phyloP scores from a whole-genome alignment of 2,888 invertebrate genomes.

The Tanytarsus gracilentus region DNA sequence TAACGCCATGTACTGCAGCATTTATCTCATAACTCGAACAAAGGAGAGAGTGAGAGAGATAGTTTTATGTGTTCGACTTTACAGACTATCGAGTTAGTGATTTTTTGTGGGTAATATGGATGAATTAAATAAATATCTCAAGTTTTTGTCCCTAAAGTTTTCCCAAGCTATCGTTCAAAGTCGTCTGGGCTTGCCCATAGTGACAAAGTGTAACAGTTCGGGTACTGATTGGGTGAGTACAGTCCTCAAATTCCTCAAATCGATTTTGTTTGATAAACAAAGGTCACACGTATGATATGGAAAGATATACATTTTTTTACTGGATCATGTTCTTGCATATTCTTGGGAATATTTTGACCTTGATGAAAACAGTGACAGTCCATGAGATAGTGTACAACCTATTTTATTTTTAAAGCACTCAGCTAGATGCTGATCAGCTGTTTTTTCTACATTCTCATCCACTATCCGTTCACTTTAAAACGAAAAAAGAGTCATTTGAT shows the following conservation, averaged over 20 bases:
- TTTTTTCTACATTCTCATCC: too few species aligned
- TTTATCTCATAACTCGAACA: too few species aligned
- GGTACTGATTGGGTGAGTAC: constrained; percentile 75
- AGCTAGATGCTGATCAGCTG: not conserved
- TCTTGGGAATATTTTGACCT: not conserved
- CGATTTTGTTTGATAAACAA: not conserved
- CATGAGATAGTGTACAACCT: too few species aligned
- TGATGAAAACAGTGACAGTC: not conserved
- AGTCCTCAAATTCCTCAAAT: not conserved
- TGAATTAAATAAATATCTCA: constrained; percentile 59
- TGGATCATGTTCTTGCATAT: not conserved
- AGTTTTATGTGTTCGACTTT: too few species aligned
- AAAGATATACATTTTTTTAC: not conserved
- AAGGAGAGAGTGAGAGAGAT: too few species aligned
- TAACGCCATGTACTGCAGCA: too few species aligned
- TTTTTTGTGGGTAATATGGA: not conserved
- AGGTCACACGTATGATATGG: constrained; percentile 2
- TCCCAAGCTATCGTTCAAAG: constrained; percentile 90
- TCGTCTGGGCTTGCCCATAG: constrained; percentile 76
- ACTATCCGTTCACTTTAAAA: too few species aligned
- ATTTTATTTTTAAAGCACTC: too few species aligned
- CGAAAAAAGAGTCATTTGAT: too few species aligned
- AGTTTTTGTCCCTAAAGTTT: constrained; percentile 76
- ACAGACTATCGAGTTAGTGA: too few species aligned
- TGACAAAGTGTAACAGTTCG: constrained; percentile 67